These are phyloP conservation scores for Lasioglossum malachurum DNA, from an alignment of 2,888 invertebrate species.

Conservation along the genomic window DNA sequence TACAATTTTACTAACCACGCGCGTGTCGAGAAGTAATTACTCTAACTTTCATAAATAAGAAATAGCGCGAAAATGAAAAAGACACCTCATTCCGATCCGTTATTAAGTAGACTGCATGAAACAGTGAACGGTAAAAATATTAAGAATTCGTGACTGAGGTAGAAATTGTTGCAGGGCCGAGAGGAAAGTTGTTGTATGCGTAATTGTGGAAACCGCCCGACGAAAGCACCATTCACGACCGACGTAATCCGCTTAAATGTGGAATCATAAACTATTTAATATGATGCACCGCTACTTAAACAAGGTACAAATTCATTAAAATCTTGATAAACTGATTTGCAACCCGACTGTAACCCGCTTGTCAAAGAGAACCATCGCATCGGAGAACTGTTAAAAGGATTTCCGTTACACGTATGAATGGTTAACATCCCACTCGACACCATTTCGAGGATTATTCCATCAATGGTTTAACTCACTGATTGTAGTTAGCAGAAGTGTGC, in stretches of 20 bases:
- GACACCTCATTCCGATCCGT: too few species aligned
- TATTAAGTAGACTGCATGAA: too few species aligned
- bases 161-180: not conserved
- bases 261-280: not conserved
- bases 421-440: constrained; percentile 1
- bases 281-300: not conserved
- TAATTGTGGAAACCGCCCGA: not conserved
- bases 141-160: not conserved
- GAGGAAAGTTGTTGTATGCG: not conserved
- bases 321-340: constrained; percentile 22
- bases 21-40: too few species aligned
- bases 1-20: too few species aligned
- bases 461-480: constrained; percentile 22
- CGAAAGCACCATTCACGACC: not conserved
- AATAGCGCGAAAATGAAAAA: too few species aligned
- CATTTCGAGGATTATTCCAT: constrained; percentile 37
- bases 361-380: constrained; percentile 28
- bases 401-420: constrained; percentile 26
- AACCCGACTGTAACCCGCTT: not conserved
- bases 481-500: not conserved
- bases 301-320: not conserved
- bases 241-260: not conserved
- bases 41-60: too few species aligned
- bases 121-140: too few species aligned
- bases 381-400: constrained; percentile 18